A percentile compares a stretch with the other conserved stretches of the same genome.
Conservation (phyloP, 2,113 vertebrate species). For the Epinephelus cyanopodus region DNA sequence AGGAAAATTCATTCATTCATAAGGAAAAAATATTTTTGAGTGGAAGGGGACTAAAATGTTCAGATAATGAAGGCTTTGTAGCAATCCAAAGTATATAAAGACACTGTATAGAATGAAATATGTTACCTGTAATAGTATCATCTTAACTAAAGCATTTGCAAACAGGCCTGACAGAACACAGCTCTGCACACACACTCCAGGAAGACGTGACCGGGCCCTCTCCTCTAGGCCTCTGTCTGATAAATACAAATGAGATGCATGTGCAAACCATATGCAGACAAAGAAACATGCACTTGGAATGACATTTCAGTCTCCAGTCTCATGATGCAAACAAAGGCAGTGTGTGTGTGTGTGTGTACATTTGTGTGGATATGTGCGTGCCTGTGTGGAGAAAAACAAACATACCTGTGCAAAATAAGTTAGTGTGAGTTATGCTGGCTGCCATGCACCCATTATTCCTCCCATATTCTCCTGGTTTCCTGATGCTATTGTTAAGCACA, state of each 20-base stretch:
- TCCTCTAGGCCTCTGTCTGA: slow-evolving; percentile 5
- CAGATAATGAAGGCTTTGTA: not conserved
- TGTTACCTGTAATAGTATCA: not conserved
- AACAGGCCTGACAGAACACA: slow-evolving; percentile 15
- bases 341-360: not conserved
- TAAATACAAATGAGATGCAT: slow-evolving; percentile 59
- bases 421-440: slow-evolving; percentile 15
- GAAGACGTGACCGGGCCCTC: too few species aligned
- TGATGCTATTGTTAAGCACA: not conserved
- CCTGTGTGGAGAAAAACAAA: not conserved
- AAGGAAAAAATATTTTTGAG: too few species aligned
- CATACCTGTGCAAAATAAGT: slow-evolving; percentile 25
- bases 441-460: not conserved
- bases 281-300: slow-evolving; percentile 35
- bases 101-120: not conserved
- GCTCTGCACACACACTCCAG: slow-evolving; percentile 17
- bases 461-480: not conserved
- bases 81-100: not conserved
- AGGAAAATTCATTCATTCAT: too few species aligned
- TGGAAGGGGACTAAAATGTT: not conserved
- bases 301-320: slow-evolving; percentile 39
- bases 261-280: slow-evolving; percentile 50
- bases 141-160: not conserved
- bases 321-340: slow-evolving; percentile 43
- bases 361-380: not conserved